Conservation (phyloP, 2,888 invertebrate genomes). For the Eupeodes luniger region DNA sequence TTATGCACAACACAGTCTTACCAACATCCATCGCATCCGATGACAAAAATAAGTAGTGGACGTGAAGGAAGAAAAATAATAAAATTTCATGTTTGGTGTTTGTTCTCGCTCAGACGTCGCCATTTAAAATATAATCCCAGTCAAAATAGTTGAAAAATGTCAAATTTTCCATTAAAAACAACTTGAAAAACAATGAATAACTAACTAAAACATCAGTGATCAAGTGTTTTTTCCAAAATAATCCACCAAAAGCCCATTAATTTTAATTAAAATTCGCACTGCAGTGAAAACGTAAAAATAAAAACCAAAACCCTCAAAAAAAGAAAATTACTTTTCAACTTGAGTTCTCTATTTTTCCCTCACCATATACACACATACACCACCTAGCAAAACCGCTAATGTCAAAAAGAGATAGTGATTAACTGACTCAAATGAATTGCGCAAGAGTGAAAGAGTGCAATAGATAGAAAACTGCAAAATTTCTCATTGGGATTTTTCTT, state of each 20-base stretch:
- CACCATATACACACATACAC: conserved; percentile 30
- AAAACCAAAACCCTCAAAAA: conserved; percentile 40
- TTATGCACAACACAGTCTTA: conserved; percentile 47
- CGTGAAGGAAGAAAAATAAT: conserved; percentile 70
- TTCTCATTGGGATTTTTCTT: conserved; percentile 60
- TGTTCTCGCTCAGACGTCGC: conserved; percentile 78
- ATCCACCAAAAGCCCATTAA: conserved; percentile 33
- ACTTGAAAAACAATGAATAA: conserved; percentile 39
- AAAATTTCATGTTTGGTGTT: conserved; percentile 78
- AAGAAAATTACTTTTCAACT: conserved; percentile 34
- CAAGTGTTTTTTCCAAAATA: conserved; percentile 12
- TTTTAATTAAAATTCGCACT: conserved; percentile 62
- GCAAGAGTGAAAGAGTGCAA: conserved; percentile 53
- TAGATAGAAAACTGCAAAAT: conserved; percentile 50
- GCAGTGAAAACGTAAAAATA: conserved; percentile 64
- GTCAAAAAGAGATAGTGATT: conserved; percentile 53
- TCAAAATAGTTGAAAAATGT: conserved; percentile 77
- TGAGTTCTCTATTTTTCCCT: conserved; percentile 46
- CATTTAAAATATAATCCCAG: conserved; percentile 77
- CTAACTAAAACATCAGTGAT: conserved; percentile 41
- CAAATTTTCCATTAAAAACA: conserved; percentile 64
- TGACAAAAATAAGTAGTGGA: conserved; percentile 19
- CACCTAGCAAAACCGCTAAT: conserved; percentile 41
- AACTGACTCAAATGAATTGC: neutral
- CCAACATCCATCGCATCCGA: conserved; percentile 70